Conservation (phyloP, 2,888 invertebrate species). For the Drosophila stalkeri region DNA sequence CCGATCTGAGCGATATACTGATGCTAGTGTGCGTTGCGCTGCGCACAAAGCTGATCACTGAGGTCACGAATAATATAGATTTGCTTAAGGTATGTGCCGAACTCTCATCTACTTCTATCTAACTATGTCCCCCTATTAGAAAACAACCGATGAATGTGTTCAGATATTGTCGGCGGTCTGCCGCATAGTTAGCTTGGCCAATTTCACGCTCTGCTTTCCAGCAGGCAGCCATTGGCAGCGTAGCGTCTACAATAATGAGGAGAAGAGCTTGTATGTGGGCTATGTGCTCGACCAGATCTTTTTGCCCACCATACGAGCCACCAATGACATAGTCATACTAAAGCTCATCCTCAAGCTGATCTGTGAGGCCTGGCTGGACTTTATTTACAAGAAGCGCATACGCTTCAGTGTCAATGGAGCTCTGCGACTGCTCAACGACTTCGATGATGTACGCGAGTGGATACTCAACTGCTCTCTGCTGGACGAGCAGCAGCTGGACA, state of each 20-base stretch:
- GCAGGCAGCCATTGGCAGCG: conserved; percentile 88
- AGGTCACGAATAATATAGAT: conserved; percentile 90
- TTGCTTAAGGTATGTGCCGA: conserved; percentile 89
- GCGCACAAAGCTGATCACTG: conserved; percentile 92
- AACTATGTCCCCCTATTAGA: conserved; percentile 85
- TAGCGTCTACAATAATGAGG: conserved; percentile 76
- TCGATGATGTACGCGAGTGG: conserved; percentile 92
- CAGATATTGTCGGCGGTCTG: conserved; percentile 91
- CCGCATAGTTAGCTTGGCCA: conserved; percentile 91
- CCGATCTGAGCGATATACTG: conserved; percentile 89
- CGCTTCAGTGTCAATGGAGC: conserved; percentile 94
- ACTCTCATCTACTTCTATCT: too few species aligned
- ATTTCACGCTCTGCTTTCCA: conserved; percentile 93
- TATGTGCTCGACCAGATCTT: conserved; percentile 91
- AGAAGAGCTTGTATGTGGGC: conserved; percentile 89
- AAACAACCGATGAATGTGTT: conserved; percentile 90
- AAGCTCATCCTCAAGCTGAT: conserved; percentile 92
- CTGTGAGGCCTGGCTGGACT: conserved; percentile 95
- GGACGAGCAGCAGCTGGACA: conserved; percentile 85
- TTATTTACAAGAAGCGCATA: conserved; percentile 92
- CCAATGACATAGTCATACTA: conserved; percentile 89
- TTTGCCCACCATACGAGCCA: conserved; percentile 91
- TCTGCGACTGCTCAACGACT: conserved; percentile 91
- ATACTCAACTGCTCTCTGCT: conserved; percentile 88
- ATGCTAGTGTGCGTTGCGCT: conserved; percentile 92